Percentiles rank a stretch among this genome's conserved stretches.
Conservation (phyloP, 2,888 invertebrate species). For the Oscheius sp. region DNA sequence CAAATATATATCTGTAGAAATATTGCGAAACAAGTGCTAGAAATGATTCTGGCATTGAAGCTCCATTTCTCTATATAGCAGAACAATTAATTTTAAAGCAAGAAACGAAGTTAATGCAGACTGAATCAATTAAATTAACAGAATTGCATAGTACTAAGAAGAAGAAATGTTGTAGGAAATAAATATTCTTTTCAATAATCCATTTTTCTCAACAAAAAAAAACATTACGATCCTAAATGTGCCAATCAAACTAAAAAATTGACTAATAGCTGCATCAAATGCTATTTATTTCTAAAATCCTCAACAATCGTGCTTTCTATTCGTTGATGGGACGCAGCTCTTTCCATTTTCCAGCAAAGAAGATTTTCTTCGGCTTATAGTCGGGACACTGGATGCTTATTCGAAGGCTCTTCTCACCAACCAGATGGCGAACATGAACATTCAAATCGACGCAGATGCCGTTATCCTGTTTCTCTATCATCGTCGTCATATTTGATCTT, state of each 20-base stretch:
- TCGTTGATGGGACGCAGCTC: not conserved
- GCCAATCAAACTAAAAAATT: no score
- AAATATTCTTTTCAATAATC: no score
- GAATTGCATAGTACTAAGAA: not conserved
- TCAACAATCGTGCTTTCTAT: not conserved
- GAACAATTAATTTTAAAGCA: constrained; percentile 12
- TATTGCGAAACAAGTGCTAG: constrained; percentile 22
- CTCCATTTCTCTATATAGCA: not conserved
- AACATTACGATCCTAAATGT: no score
- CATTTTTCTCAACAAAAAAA: no score
- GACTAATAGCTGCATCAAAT: no score
- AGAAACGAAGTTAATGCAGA: not conserved
- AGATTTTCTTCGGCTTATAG: not conserved
- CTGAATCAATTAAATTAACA: not conserved
- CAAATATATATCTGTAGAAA: not conserved
- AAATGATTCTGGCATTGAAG: constrained; percentile 3
- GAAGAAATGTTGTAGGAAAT: constrained; percentile 9
- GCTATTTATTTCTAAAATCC: not conserved
- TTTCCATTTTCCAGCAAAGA: not conserved
- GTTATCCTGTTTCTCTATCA: no score
- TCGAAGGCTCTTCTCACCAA: no score
- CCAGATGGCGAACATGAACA: no score
- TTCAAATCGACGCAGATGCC: no score
- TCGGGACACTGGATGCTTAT: not conserved
- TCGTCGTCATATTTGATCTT: no score